Evolutionary conservation across 2,888 invertebrate genomes (phyloP).

Genomic region (Agrochola lota): DNA sequence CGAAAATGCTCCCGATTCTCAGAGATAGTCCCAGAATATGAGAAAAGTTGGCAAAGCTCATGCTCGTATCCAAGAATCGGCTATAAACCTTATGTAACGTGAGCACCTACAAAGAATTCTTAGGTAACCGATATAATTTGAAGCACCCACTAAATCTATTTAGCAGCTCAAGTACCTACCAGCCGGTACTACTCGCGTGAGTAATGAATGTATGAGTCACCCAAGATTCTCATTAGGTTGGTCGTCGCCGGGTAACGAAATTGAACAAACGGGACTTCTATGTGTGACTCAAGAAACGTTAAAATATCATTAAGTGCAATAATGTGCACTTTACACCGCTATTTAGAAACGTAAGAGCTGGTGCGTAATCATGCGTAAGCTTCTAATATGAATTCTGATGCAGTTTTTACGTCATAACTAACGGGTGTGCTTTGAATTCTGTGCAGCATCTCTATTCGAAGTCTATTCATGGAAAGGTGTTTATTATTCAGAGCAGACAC

Average conservation of each 20-base stretch:
- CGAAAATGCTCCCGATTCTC: neutral
- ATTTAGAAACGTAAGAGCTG: slow-evolving; percentile 33
- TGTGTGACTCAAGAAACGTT: slow-evolving; percentile 55
- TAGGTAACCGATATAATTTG: slow-evolving; percentile 17
- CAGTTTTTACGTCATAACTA: slow-evolving; percentile 30
- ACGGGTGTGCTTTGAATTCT: slow-evolving; percentile 37
- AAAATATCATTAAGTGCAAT: slow-evolving; percentile 62
- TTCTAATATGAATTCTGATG: slow-evolving; percentile 38
- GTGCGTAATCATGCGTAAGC: slow-evolving; percentile 53
- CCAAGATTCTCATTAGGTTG: slow-evolving; percentile 64
- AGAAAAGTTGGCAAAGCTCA: slow-evolving; percentile 41
- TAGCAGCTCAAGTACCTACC: slow-evolving; percentile 45
- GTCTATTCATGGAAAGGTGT: slow-evolving; percentile 30
- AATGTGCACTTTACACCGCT: slow-evolving; percentile 47
- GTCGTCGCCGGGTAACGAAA: slow-evolving; percentile 56
- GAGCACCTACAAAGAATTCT: slow-evolving; percentile 6
- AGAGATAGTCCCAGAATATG: slow-evolving; percentile 21
- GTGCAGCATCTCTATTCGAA: slow-evolving; percentile 16
- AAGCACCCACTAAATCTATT: slow-evolving; percentile 51
- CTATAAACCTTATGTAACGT: slow-evolving; percentile 8
- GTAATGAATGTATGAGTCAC: slow-evolving; percentile 70
- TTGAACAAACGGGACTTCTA: slow-evolving; percentile 64
- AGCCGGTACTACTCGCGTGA: slow-evolving; percentile 52
- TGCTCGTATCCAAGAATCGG: slow-evolving; percentile 22
- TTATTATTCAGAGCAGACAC: slow-evolving; percentile 32